Evolutionary conservation across 92 coral and sea anemone genomes (phyloP), one percentile per base, ranked within the genome.

Genomic region (Paramuricea clavata): DNA sequence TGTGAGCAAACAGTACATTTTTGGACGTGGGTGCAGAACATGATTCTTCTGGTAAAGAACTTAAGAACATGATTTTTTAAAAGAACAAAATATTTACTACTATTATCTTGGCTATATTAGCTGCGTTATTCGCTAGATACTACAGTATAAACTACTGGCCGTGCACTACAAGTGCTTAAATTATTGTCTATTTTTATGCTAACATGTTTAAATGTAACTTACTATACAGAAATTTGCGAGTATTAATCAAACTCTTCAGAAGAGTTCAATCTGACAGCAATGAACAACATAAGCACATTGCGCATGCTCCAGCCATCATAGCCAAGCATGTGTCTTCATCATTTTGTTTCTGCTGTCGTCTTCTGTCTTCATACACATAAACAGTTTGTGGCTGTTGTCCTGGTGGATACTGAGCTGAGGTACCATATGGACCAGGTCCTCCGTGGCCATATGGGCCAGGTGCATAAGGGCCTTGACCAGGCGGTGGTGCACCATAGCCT

Each of bases 201-300:
- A n/a, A n/a, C n/a, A n/a, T n/a, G n/a, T n/a, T n/a, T n/a, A n/a
- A n/a, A 22, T 60, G 68, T 60, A 47, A 12, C 73, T 54, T 43
- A 67, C 43, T 41, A 62, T 74, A 69, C 73, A 82, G 72, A 73
- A 39, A 36, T 39, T 39, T 34, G 60, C 39, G 12, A 54, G 76
- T 10, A 81, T 49, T 39, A 17, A 47, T 59, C 47, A 50, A 76
- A 23, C 26, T 41, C 17, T 42, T 11, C 28, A 50, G 36, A 69
- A 26, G 32, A 0, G 25, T 25, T 83, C 71, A 93, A 73, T 93
- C 94, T 56, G 42, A 91, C 85, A 96, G 73, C 68, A 96, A 64
- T 57, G 98, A 96, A 47, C 99, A 96, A 54, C 99, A 96, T 82
- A 96, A 56, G 74, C 99, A 96, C 1, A 95, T 95, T 0, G 97